Conservation (phyloP, 1,140 invertebrate genomes). For the Drosophila nasuta region DNA sequence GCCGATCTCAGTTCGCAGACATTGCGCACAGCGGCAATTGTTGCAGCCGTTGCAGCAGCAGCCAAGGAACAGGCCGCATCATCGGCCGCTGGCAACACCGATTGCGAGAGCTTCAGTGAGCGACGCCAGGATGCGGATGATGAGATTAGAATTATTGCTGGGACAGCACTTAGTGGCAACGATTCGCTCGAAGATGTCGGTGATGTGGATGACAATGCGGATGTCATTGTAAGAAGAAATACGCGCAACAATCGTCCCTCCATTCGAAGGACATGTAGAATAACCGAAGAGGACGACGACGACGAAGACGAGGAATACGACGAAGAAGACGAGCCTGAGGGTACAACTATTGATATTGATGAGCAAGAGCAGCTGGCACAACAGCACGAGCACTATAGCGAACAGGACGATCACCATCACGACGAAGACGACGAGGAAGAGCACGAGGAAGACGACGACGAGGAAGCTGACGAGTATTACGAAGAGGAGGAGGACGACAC, state of each 20-base stretch:
- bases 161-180: constrained; percentile 46
- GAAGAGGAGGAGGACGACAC: constrained; percentile 79
- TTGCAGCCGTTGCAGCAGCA: constrained; percentile 70
- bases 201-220: constrained; percentile 73
- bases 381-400: constrained; percentile 44
- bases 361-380: constrained; percentile 54
- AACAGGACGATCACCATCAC: constrained; percentile 51
- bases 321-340: constrained; percentile 60
- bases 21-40: constrained; percentile 67
- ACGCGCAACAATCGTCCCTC: constrained; percentile 67
- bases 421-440: constrained; percentile 50
- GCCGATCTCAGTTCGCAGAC: constrained; percentile 70
- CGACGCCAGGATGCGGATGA: constrained; percentile 66
- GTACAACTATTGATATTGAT: constrained; percentile 64
- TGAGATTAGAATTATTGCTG: constrained; percentile 48
- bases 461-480: constrained; percentile 72
- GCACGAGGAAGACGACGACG: constrained; percentile 52
- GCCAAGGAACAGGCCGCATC: constrained; percentile 56
- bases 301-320: constrained; percentile 45
- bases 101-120: constrained; percentile 72
- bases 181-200: constrained; percentile 74
- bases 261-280: constrained; percentile 75
- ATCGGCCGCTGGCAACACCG: constrained; percentile 50
- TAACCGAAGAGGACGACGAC: constrained; percentile 73
- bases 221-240: constrained; percentile 72